Evolutionary conservation across 2,113 vertebrate species (phyloP), one percentile per base, ranked within the genome.

Genomic region (Prionailurus viverrinus): DNA sequence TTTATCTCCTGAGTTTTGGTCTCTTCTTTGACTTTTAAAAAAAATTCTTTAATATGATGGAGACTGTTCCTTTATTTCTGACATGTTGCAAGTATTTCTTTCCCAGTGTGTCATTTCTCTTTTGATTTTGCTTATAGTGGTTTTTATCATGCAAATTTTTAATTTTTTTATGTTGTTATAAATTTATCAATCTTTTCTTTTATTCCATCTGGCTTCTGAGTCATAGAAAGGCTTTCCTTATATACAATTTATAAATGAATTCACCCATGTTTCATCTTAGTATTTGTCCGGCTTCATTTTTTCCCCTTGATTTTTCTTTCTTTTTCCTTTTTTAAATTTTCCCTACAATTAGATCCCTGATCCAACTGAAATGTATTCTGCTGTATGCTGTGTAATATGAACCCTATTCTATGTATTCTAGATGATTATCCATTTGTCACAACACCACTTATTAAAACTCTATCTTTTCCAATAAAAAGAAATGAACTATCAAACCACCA

Each of bases 21-120:
- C 58, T 74, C 66, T 92, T 18, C 33, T 86, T 68, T 41, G 13
- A 55, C 21, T 92, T 91, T 86, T 86, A 91, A 48, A 55, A 94
- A 81, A 55, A 91, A 58, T 39, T 51, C 7, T 65, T 94, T 86
- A 53, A 65, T 45, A 65, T 48, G 45, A 69, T 31, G 31, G 27
- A 91, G 8, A 19, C 82, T 48, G 36, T 53, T 8, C 29, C n/a
- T 66, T 76, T 73, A n/a, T 80, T 79, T 79, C 15, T 48, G 39
- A 69, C 18, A 78, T 63, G 11, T 18, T 79, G 39, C 11, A 78
- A 39, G 51, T 76, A 83, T 93, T 79, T 78, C 58, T 33, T 39
- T 23, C 78, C 31, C 69, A n/a, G 19, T 48, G 21, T 41, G n/a
- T 79, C 14, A 63, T 53, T 61, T 78, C 25, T 76, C 31, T 68